Conservation (phyloP, 2,888 invertebrate genomes). For the Xiphydria camelus region DNA sequence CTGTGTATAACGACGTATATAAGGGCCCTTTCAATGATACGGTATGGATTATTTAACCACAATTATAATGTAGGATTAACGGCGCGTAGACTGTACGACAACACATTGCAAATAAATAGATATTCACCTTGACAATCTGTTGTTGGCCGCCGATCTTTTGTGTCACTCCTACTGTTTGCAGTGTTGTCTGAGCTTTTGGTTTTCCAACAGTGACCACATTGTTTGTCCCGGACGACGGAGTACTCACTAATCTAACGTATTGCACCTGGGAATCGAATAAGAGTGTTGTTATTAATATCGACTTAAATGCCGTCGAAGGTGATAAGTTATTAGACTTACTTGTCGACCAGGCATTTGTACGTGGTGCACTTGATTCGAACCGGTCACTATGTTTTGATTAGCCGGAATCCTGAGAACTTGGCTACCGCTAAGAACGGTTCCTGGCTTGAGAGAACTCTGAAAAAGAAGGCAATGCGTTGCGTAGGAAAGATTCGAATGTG, state of each 20-base stretch:
- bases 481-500: too few relatives aligned
- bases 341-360: conserved; percentile 75
- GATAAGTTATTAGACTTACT: conserved; percentile 54
- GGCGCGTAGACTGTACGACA: too few relatives aligned
- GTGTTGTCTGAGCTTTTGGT: conserved; percentile 44
- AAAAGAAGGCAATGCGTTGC: too few relatives aligned
- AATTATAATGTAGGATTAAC: too few relatives aligned
- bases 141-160: conserved; percentile 50
- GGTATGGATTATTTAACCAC: too few relatives aligned
- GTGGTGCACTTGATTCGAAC: conserved; percentile 67
- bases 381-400: conserved; percentile 56
- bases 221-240: conserved; percentile 54
- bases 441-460: conserved; percentile 55
- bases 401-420: conserved; percentile 61
- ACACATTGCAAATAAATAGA: background rate
- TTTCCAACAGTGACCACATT: conserved; percentile 54
- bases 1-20: too few relatives aligned
- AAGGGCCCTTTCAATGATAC: too few relatives aligned
- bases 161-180: conserved; percentile 49
- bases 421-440: conserved; percentile 51
- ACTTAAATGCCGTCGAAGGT: conserved; percentile 1
- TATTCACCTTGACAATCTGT: conserved; percentile 50
- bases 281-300: conserved; percentile 5
- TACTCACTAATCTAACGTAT: conserved; percentile 72
- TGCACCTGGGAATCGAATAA: conserved; percentile 59